Base-by-base conservation (phyloP, 2,113 vertebrate genomes). In the Calypte anna region DNA sequence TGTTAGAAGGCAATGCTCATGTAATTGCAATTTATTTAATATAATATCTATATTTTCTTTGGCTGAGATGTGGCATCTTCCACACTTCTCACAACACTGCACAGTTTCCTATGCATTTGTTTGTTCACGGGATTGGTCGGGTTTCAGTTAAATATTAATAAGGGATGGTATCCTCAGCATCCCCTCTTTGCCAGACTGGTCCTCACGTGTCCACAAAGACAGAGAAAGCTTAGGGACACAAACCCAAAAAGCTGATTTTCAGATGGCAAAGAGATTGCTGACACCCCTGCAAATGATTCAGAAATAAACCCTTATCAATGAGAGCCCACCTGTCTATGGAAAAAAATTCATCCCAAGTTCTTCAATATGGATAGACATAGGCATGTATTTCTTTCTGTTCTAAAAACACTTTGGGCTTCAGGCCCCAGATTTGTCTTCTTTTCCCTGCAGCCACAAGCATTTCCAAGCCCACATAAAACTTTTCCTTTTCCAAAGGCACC, bases 21-120 rank as follows among this genome's bases (percentile, higher is more conserved):
- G 2, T 9, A 46, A 19, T 4, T 1, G 1, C 24, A 3, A 13
- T 64, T 40, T 27, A 27, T 31, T 46, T 12, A 33, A 33, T 30
- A 25, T 3, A 55, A 8, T 7, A 2, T 1, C 31, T 67, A 23
- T 36, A 2, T 31, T n/a, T 46, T 18, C 54, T 31, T 28, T 14
- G 51, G 43, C 24, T n/a, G 4, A 6, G 24, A n/a, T 8, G 5
- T 0, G 18, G 40, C 54, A 69, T 63, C 58, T 79, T 31, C 38
- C 2, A 4, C 14, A 3, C 28, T 33, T 16, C 53, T 50, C 38
- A 50, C 54, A 36, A 14, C 25, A 50, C 21, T 6, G 3, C 57
- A 11, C 20, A 68, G 50, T 25, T 77, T 66, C 33, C 25, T 44
- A 25, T 24, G 19, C 12, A 16, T 17, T 44, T 63, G 18, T 74